Evolutionary conservation across 2,888 invertebrate genomes (phyloP).

Genomic region (Pristionchus maxplancki): DNA sequence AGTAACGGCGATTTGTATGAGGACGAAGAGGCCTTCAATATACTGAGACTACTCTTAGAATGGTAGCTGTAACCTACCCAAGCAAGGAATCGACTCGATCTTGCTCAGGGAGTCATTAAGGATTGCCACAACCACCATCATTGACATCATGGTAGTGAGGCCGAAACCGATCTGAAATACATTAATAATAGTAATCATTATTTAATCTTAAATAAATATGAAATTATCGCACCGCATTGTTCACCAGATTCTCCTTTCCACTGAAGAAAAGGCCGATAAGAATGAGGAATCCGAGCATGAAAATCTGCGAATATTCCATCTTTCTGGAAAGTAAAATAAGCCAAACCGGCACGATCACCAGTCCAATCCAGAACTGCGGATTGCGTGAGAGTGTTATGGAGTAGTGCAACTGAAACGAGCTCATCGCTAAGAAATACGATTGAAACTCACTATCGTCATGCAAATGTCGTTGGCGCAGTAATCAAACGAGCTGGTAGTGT

Average conservation of each 20-base stretch:
- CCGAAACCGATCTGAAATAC: not conserved
- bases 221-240: not conserved
- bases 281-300: no score
- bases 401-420: not conserved
- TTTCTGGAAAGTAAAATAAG: no score
- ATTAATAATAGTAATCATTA: no score
- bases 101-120: conserved; percentile 12
- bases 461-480: not conserved
- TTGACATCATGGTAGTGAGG: conserved; percentile 34
- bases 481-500: not conserved
- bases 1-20: no score
- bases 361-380: conserved; percentile 21
- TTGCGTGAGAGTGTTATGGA: not conserved
- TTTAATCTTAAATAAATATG: no score
- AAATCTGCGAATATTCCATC: no score
- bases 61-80: not conserved
- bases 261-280: no score
- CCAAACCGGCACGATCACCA: not conserved
- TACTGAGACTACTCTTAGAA: no score
- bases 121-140: conserved; percentile 10
- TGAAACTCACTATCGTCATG: not conserved
- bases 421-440: no score
- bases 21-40: conserved; percentile 4
- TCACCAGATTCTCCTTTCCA: not conserved
- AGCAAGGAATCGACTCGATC: conserved; percentile 11